A percentile compares a stretch with the other conserved stretches of the same genome.
phyloP scores from a whole-genome alignment of 2,113 vertebrate species.

The Chauna torquata region DNA sequence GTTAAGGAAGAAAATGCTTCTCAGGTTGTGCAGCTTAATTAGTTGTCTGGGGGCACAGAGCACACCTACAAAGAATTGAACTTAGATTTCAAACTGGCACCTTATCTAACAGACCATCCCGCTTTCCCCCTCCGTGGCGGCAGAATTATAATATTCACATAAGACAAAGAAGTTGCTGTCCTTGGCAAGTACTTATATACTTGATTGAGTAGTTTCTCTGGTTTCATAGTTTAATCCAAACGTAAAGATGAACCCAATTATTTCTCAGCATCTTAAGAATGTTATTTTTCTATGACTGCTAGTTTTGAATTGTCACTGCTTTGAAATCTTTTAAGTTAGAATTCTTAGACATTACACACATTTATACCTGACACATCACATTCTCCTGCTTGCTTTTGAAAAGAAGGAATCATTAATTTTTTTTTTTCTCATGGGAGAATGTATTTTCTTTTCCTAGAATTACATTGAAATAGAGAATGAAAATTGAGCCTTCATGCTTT shows the following conservation, averaged over 20 bases:
- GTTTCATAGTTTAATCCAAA: conserved; percentile 18
- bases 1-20: background rate
- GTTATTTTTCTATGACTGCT: conserved; percentile 15
- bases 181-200: background rate
- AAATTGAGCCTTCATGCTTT: background rate
- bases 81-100: background rate
- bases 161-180: background rate
- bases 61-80: background rate
- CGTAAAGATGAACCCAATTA: background rate
- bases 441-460: conserved; percentile 38
- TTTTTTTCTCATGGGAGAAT: background rate
- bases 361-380: conserved; percentile 15
- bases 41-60: background rate
- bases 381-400: conserved; percentile 8
- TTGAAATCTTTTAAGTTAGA: conserved; percentile 31
- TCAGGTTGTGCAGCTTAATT: background rate
- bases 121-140: too few relatives aligned
- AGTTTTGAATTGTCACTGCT: conserved; percentile 7
- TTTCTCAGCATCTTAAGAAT: background rate
- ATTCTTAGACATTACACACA: background rate
- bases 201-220: background rate
- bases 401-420: conserved; percentile 20
- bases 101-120: background rate
- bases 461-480: conserved; percentile 1
- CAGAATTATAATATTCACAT: background rate